Base-by-base conservation (phyloP, 1,140 invertebrate species). In the Heliothis virescens region DNA sequence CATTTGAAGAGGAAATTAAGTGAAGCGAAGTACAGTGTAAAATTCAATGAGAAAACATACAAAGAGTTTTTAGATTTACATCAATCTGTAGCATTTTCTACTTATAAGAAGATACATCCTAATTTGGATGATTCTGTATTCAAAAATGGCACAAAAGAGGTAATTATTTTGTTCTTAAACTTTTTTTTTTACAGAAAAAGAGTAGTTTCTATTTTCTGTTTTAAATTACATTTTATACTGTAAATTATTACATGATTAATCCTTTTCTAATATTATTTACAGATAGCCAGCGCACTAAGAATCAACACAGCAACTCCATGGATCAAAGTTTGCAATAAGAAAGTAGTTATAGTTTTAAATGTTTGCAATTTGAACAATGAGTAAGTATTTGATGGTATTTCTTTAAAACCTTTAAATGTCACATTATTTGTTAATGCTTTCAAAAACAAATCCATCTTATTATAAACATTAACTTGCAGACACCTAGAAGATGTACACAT, bases 291-390 rank as follows among this genome's bases (percentile, higher is more conserved):
- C 53, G 74, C 62, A 2, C 65, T 89, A 11, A 80, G 81, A 41
- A 67, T 89, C 1, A 79, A 77, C 74, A 81, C 79, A 18, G 26
- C 79, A 53, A 75, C 77, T 57, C 90, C 90, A 26, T 82, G 79
- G 78, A 73, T 92, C 3, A 87, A 85, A 82, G 79, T 88, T 29
- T 92, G 89, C 53, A 92, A 92, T 77, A 86, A 89, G 63, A 92
- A 92, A 80, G 73, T 92, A 57, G 80, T 91, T 10, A 83, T 92
- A 18, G 65, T 85, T 13, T 65, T 89, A 13, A 82, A 84, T 62
- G 80, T 92, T n/a, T 21, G 26, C 9, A 91, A 93, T 83, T 71
- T 86, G n/a, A 83, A 87, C 85, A 53, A 81, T 73, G 77, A 85
- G 92, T 93, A 90, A 90, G 92, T 91, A 73, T 55, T 26, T 18